phyloP scores from a whole-genome alignment of 92 coral and sea anemone genomes.

The Porites cylindrica region DNA sequence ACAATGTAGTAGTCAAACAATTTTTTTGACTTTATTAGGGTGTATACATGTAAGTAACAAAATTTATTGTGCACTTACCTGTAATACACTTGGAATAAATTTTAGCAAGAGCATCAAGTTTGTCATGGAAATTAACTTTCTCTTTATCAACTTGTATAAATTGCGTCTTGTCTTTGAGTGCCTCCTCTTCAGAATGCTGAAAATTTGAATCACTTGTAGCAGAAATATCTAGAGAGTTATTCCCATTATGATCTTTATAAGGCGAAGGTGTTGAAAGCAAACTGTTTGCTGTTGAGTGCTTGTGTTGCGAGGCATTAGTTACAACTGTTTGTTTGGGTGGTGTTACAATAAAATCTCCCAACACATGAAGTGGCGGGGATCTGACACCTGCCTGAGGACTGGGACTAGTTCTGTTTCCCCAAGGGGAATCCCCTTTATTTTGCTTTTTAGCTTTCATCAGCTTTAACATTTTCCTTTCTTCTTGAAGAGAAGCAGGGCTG shows the following conservation, averaged over 20 bases:
- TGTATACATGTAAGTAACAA: too few species aligned
- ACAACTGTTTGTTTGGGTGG: slow-evolving; percentile 42
- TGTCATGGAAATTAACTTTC: slow-evolving; percentile 63
- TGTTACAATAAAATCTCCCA: slow-evolving; percentile 76
- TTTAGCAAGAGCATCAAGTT: slow-evolving; percentile 66
- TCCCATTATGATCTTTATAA: not conserved
- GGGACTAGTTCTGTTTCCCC: slow-evolving; percentile 74
- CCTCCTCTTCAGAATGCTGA: not conserved
- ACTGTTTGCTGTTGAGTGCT: not conserved
- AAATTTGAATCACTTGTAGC: not conserved
- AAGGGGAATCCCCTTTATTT: slow-evolving; percentile 68
- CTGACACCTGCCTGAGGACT: slow-evolving; percentile 58
- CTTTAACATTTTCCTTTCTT: slow-evolving; percentile 77
- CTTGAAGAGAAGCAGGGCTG: slow-evolving; percentile 85
- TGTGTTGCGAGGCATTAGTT: not conserved
- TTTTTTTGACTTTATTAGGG: too few species aligned
- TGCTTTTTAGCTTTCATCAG: slow-evolving; percentile 72
- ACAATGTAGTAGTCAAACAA: too few species aligned
- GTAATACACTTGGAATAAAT: slow-evolving; percentile 71
- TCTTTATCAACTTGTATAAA: slow-evolving; percentile 23
- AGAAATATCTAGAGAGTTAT: not conserved
- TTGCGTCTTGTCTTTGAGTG: slow-evolving; percentile 7
- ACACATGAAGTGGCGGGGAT: slow-evolving; percentile 71
- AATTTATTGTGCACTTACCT: slow-evolving; percentile 51
- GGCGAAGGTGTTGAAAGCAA: slow-evolving; percentile 24